Conservation (phyloP, 23 tunicate genomes). For the Oikopleura dioica region DNA sequence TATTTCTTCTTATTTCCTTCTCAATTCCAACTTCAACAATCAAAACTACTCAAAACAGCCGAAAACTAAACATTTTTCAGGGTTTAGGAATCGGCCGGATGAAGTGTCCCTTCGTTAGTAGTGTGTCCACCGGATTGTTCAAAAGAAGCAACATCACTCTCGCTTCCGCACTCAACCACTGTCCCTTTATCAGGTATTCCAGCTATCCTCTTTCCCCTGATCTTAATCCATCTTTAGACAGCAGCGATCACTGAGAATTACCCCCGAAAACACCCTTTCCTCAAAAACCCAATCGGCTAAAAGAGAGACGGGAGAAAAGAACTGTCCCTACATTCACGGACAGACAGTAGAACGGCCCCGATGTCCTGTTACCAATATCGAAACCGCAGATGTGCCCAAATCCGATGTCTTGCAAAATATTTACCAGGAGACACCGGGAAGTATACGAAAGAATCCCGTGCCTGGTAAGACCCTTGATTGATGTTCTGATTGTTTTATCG, state of each 20-base stretch:
- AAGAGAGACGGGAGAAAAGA: too few relatives aligned
- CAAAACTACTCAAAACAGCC: too few relatives aligned
- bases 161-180: neutral
- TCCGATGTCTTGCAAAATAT: neutral
- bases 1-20: too few relatives aligned
- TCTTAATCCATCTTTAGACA: too few relatives aligned
- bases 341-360: neutral
- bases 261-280: too few relatives aligned
- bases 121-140: neutral
- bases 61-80: too few relatives aligned
- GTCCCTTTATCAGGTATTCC: neutral
- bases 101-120: neutral
- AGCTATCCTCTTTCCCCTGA: neutral
- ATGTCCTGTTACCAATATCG: neutral
- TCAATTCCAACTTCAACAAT: too few relatives aligned
- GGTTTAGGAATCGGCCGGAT: too few relatives aligned
- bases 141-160: neutral
- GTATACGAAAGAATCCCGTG: neutral
- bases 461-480: too few relatives aligned
- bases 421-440: neutral
- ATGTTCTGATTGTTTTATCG: too few relatives aligned
- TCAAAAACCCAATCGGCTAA: too few relatives aligned
- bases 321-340: neutral
- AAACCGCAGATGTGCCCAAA: neutral
- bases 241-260: too few relatives aligned